Conservation (phyloP, 2,113 vertebrate genomes). For the Catagonus wagneri region DNA sequence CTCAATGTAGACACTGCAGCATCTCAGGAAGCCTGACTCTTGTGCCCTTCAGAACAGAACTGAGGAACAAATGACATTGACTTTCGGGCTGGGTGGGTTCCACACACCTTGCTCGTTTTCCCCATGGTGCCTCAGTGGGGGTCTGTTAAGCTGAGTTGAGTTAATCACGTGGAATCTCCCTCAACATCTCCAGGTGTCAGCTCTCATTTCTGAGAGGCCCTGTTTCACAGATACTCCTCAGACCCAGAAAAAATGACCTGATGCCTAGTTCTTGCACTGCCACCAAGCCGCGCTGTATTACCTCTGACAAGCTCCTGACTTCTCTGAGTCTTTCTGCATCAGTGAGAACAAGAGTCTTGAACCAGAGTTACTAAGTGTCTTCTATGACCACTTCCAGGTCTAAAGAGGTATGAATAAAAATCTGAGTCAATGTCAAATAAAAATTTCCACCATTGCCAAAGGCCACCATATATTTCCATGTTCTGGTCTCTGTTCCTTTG, state of each 20-base stretch:
- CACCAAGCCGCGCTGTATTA: neutral
- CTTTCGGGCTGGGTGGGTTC: neutral
- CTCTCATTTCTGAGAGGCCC: neutral
- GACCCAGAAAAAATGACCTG: neutral
- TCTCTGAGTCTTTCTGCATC: conserved; percentile 49
- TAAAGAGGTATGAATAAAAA: neutral
- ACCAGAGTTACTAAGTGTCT: neutral
- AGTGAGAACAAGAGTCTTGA: neutral
- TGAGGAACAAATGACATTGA: neutral
- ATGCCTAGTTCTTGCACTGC: neutral
- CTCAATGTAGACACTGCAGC: neutral
- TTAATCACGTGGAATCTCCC: neutral
- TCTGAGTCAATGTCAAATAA: neutral
- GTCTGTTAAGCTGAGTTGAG: neutral
- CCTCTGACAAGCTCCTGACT: neutral
- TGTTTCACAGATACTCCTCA: neutral
- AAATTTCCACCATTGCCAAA: conserved; percentile 23
- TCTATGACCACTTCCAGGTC: neutral
- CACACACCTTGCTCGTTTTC: neutral
- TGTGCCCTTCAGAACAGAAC: neutral
- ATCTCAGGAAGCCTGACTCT: neutral
- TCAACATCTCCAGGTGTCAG: neutral
- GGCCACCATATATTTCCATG: neutral
- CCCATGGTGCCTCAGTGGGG: neutral
- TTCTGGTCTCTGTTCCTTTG: neutral